Percentiles rank a stretch among this genome's conserved stretches.
Evolutionary conservation across 2,888 invertebrate species (phyloP).

Genomic region (Shargacucullia verbasci): DNA sequence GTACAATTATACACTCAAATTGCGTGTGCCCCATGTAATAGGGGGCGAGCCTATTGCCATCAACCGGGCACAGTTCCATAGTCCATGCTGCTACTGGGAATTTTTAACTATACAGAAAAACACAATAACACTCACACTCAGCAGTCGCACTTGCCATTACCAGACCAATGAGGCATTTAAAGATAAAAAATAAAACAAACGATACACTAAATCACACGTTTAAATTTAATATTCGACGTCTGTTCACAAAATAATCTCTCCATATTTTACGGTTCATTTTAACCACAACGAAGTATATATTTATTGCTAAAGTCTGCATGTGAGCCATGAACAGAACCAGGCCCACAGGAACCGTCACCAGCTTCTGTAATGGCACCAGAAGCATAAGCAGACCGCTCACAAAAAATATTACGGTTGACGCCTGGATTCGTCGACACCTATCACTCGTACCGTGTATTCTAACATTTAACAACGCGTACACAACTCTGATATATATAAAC

Average conservation of each 20-base stretch:
- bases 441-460: background rate
- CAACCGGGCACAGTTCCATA: no score
- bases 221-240: background rate
- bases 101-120: no score
- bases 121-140: no score
- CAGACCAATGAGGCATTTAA: no score
- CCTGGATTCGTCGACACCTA: conserved; percentile 6
- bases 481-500: conserved; percentile 22
- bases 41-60: no score
- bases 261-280: background rate
- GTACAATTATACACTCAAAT: no score
- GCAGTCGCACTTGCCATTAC: no score
- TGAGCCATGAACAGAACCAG: conserved; percentile 2
- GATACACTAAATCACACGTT: background rate
- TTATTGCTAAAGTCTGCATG: conserved; percentile 12
- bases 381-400: conserved; percentile 27
- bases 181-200: background rate
- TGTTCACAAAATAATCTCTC: background rate
- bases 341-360: conserved; percentile 7
- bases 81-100: no score
- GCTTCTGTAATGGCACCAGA: background rate
- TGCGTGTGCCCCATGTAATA: no score
- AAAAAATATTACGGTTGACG: conserved; percentile 36
- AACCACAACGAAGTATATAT: background rate
- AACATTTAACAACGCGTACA: conserved; percentile 15